Conservation (phyloP, 2,113 vertebrate genomes). For the Eonycteris spelaea region DNA sequence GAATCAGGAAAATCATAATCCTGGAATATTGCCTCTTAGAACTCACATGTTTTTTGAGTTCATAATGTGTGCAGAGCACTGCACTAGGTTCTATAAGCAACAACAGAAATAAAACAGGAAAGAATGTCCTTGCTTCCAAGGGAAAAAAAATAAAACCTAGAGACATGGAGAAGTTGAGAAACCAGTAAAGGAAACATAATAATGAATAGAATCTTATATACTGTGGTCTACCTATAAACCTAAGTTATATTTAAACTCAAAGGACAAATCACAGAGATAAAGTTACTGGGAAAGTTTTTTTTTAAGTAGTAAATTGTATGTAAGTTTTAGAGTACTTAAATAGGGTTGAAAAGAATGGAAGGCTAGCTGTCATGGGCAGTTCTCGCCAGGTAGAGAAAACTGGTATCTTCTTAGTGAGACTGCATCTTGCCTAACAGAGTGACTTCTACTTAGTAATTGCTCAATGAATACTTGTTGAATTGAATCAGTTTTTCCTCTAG, state of each 20-base stretch:
- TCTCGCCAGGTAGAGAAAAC: not conserved
- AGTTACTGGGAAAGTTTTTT: not conserved
- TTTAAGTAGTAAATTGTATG: not conserved
- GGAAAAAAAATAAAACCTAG: not conserved
- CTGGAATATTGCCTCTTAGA: slow-evolving; percentile 10
- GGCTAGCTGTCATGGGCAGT: not conserved
- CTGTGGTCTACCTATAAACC: not conserved
- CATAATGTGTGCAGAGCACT: not conserved
- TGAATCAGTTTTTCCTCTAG: not conserved
- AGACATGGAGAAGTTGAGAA: not conserved
- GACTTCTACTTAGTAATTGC: not conserved
- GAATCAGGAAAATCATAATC: slow-evolving; percentile 17
- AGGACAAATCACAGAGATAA: not conserved
- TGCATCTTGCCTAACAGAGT: not conserved
- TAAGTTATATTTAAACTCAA: not conserved
- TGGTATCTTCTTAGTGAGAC: not conserved
- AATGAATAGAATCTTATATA: not conserved
- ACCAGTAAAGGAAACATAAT: not conserved
- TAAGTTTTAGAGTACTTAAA: not conserved
- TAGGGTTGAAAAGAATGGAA: not conserved
- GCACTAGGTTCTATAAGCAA: not conserved
- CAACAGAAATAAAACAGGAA: slow-evolving; percentile 38
- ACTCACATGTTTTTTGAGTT: slow-evolving; percentile 12
- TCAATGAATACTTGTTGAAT: not conserved
- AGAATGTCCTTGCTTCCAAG: not conserved